Evolutionary conservation across 2,113 vertebrate species (phyloP), one percentile per base, ranked within the genome.

Genomic region (Xenus cinereus): DNA sequence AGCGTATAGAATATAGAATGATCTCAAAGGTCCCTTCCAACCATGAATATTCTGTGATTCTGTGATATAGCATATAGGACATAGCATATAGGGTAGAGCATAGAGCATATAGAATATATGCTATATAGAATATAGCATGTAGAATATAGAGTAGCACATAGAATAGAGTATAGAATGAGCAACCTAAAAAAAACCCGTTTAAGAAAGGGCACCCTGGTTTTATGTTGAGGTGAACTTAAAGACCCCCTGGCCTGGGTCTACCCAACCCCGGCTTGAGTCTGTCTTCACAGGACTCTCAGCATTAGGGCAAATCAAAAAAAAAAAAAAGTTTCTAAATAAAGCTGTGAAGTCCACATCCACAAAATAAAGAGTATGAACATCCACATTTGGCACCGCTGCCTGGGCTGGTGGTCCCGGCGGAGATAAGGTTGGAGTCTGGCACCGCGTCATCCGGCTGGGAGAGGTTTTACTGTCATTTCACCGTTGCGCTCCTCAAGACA

Each of bases 361-460:
- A 43, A 73, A 85, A 51, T 51, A 50, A 59, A 68, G 71, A 46
- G 13, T 6, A 4, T 23, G 82, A 78, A 87, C 0, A 0, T 74
- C 46, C 56, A 14, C 13, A 2, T 85, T 95, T 96, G 95, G 93
- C 95, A 96, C 71, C 3, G 2, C 10, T 32, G 81, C 46, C 66
- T 75, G 0, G 0, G 10, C 74, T 84, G 10, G 4, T 5, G 3
- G 54, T 50, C 85, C 56, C 81, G 32, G 56, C 82, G 57, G 48
- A 88, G 79, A 93, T 88, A 92, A 92, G 79, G 63, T 86, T 79
- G 37, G 53, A 75, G 62, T 53, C 82, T 92, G 87, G 82, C 77
- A 81, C 75, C 1, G 0, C 0, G 0, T 51, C 30, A 46, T 87
- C 0, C 2, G 9, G 28, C 89, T 76, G 68, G 76, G 62, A 84